Base-by-base conservation (phyloP, 2,797 vertebrate species). In the Pteronotus mesoamericanus region DNA sequence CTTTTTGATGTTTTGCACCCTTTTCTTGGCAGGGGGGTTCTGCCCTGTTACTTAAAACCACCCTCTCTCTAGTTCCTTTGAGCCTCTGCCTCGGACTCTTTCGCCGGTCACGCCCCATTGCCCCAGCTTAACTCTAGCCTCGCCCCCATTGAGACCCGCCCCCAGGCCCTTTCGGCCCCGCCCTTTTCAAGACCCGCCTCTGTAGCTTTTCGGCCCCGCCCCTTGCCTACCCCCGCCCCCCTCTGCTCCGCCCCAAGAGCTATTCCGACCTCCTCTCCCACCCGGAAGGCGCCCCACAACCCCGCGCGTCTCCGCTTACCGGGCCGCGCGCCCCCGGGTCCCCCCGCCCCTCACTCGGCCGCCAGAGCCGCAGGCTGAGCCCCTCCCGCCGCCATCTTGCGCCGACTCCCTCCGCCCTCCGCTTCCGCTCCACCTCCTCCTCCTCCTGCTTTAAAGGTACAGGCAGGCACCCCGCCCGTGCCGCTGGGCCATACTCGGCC, bases 321-420 rank as follows among this genome's bases (percentile, higher is more conserved):
- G 95, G 96, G 97, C 97, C 96, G 96, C 96, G 96, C 96, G 93
- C 96, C 96, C 97, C 97, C 71, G 95, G 95, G 77, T 84, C 96
- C 96, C 92, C 95, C 96, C 92, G 74, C 95, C 96, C 96, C 97
- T 97, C 96, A 96, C 95, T 95, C 86, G 59, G 94, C 94, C 64
- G 82, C 94, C 94, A 89, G 92, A 96, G 94, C 97, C 68, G 78
- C 97, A 97, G 96, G 93, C 77, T 57, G 91, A 39, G 96, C 96
- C 97, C 95, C 97, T 96, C 96, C 96, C 94, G 96, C 97, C 97
- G 97, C 97, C 97, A 97, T 97, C 97, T 97, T 98, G 97, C 94
- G 97, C 97, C 95, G 97, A 97, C 96, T 96, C 96, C 96, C 97
- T 97, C 97, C 96, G 86, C 96, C 96, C 93, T 96, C 94, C 92